Percentiles rank a stretch among this genome's conserved stretches.
Conservation (phyloP, 2,113 vertebrate species). For the Synodontis membranacea region DNA sequence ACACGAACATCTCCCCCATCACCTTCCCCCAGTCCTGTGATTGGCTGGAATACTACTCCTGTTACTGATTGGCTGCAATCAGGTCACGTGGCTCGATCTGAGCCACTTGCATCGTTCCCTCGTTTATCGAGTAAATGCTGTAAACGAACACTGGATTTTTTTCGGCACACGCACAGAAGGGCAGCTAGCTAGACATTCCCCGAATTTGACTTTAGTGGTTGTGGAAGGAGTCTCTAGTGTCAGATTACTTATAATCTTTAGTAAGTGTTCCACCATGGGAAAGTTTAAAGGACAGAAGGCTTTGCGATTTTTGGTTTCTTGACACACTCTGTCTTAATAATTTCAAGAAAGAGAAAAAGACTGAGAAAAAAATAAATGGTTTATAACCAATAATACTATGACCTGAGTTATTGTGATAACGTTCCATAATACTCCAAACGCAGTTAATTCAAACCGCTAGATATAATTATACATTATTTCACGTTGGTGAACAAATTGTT, state of each 20-base stretch:
- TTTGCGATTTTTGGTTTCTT: background rate
- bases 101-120: no score
- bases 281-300: background rate
- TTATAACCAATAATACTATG: background rate
- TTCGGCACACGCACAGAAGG: no score
- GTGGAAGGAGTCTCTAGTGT: constrained; percentile 1
- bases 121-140: no score
- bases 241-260: background rate
- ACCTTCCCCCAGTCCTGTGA: no score
- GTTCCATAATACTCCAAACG: background rate
- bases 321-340: background rate
- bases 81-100: no score
- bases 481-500: background rate
- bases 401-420: background rate
- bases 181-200: no score
- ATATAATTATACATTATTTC: background rate
- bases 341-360: background rate
- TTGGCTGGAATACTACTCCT: no score
- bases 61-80: no score
- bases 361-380: background rate
- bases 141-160: no score
- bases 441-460: no score
- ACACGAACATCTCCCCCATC: no score
- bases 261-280: background rate
- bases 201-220: background rate